Evolutionary conservation across 2,797 vertebrate species (phyloP).

Genomic region (Paramormyrops hopkinsi): DNA sequence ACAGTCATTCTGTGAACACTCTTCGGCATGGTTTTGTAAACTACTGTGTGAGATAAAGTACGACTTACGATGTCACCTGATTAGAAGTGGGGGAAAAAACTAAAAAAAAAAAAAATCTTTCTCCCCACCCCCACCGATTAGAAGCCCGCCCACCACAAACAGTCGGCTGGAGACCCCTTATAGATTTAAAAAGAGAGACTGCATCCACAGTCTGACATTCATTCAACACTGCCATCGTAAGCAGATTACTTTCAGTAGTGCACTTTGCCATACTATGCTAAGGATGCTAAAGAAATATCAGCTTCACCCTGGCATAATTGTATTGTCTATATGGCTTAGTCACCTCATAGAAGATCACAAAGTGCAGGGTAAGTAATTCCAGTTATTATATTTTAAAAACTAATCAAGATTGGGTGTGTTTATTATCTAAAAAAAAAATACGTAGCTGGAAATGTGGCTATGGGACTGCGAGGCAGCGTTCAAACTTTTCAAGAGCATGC

Average conservation of each 20-base stretch:
- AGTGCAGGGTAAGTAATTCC: slow-evolving; percentile 82
- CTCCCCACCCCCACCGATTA: slow-evolving; percentile 86
- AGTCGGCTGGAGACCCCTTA: slow-evolving; percentile 89
- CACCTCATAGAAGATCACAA: slow-evolving; percentile 89
- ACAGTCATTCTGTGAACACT: background rate
- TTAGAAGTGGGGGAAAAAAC: slow-evolving; percentile 60
- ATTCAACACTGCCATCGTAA: slow-evolving; percentile 90
- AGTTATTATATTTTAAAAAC: background rate
- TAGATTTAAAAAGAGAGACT: slow-evolving; percentile 99
- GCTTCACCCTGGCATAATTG: slow-evolving; percentile 76
- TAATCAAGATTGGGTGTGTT: background rate
- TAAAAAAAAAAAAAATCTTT: slow-evolving; percentile 49
- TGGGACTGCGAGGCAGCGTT: background rate
- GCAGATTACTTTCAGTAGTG: slow-evolving; percentile 65
- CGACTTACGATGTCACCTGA: slow-evolving; percentile 85
- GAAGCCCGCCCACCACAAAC: slow-evolving; percentile 97
- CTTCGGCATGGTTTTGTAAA: slow-evolving; percentile 13
- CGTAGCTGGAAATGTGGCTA: background rate
- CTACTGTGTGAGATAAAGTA: slow-evolving; percentile 58
- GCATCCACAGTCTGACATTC: slow-evolving; percentile 94
- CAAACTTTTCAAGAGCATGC: background rate
- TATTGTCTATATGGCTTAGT: slow-evolving; percentile 82
- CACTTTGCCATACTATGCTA: slow-evolving; percentile 67
- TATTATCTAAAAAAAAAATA: background rate
- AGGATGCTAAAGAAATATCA: slow-evolving; percentile 84